A percentile compares a stretch with the other conserved stretches of the same genome.
Evolutionary conservation across 2,113 vertebrate species (phyloP).

Genomic region (Agapornis roseicollis): DNA sequence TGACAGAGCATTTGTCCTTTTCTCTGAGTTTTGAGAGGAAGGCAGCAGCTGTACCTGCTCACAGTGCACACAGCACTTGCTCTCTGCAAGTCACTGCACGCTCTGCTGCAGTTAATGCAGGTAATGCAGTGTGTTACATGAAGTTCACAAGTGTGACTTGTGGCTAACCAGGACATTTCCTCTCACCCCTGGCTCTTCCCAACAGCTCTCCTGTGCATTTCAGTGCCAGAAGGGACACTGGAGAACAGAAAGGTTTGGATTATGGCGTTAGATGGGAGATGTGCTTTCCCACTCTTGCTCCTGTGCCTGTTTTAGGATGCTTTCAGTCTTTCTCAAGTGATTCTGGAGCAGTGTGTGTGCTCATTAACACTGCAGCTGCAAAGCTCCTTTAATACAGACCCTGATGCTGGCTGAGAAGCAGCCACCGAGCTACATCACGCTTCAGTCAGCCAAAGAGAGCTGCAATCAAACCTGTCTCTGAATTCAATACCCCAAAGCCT

Average conservation of each 20-base stretch:
- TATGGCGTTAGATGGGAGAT: not conserved
- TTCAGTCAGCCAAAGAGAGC: not conserved
- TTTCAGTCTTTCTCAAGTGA: not conserved
- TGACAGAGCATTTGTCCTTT: not conserved
- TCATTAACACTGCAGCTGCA: not conserved
- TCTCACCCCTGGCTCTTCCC: not conserved
- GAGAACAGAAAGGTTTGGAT: not conserved
- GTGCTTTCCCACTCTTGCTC: not conserved
- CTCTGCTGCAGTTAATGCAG: not conserved
- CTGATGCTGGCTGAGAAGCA: not conserved
- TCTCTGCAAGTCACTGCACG: not conserved
- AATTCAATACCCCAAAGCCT: not conserved
- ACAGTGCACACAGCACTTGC: not conserved
- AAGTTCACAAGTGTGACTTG: not conserved
- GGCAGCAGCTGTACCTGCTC: too few relatives aligned
- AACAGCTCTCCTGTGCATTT: not conserved
- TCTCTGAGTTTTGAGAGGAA: not conserved
- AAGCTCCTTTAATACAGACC: not conserved
- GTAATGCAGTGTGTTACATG: fast-evolving
- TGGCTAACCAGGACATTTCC: not conserved
- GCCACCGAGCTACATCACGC: not conserved
- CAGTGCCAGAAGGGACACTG: not conserved
- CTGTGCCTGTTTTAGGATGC: fast-evolving
- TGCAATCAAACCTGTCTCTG: not conserved
- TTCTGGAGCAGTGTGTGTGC: not conserved